Evolutionary conservation across 2,888 invertebrate genomes (phyloP).

Genomic region (Galeopsomyia nigrocyanea): DNA sequence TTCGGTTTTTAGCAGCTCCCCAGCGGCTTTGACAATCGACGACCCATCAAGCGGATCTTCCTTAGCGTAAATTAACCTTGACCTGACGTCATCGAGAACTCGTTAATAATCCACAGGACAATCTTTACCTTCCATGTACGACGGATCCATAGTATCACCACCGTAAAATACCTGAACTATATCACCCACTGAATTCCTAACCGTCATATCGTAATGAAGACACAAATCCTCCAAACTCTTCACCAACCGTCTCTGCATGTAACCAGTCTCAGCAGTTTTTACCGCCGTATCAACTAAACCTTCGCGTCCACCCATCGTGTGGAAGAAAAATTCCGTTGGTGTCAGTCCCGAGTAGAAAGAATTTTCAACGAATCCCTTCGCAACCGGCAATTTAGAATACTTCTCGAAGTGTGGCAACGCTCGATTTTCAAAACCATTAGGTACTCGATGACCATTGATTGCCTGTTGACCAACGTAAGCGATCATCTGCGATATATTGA

Average conservation of each 20-base stretch:
- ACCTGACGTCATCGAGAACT: slow-evolving; percentile 85
- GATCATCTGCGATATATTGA: slow-evolving; percentile 99
- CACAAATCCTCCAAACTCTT: slow-evolving; percentile 98
- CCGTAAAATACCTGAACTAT: slow-evolving; percentile 96
- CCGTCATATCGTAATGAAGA: slow-evolving; percentile 95
- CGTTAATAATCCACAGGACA: slow-evolving; percentile 90
- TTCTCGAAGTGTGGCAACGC: slow-evolving; percentile 95
- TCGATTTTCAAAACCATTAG: slow-evolving; percentile 95
- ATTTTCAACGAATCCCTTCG: slow-evolving; percentile 97
- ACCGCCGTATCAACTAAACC: slow-evolving; percentile 99
- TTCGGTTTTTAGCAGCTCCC: slow-evolving; percentile 67
- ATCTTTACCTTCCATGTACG: slow-evolving; percentile 93
- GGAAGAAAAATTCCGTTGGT: slow-evolving; percentile 99
- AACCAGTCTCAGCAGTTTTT: slow-evolving; percentile 99
- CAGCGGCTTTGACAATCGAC: slow-evolving; percentile 63
- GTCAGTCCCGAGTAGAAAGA: slow-evolving; percentile 97
- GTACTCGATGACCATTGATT: slow-evolving; percentile 96
- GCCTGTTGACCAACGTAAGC: slow-evolving; percentile 99
- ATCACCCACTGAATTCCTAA: slow-evolving; percentile 91
- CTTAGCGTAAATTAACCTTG: slow-evolving; percentile 78
- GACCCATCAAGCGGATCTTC: slow-evolving; percentile 78
- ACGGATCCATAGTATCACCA: slow-evolving; percentile 95
- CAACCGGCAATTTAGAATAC: slow-evolving; percentile 92
- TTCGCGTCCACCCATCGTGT: slow-evolving; percentile 98
- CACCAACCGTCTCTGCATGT: slow-evolving; percentile 96